These are phyloP conservation scores for Meliscaeva auricollis DNA, from an alignment of 2,888 invertebrate species.

Conservation along the genomic window DNA sequence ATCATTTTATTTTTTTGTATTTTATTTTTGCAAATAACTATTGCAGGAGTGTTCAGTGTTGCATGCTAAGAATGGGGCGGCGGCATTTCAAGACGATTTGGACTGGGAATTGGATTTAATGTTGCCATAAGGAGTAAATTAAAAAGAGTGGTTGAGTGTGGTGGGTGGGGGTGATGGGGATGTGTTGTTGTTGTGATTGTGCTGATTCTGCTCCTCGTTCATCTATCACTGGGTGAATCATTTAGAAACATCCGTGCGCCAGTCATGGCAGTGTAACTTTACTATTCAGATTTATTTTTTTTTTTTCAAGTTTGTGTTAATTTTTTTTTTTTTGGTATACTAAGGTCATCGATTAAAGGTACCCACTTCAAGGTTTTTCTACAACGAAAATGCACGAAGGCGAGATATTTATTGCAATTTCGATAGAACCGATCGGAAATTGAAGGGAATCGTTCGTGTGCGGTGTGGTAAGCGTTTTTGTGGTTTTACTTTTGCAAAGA, in stretches of 20 bases:
- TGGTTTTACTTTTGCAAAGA: conserved; percentile 7
- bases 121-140: conserved; percentile 43
- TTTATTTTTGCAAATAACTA: conserved; percentile 56
- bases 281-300: conserved; percentile 20
- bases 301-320: not conserved
- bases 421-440: conserved; percentile 44
- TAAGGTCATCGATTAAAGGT: not conserved
- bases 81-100: conserved; percentile 37
- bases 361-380: conserved; percentile 22
- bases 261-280: conserved; percentile 37
- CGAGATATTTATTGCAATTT: conserved; percentile 43
- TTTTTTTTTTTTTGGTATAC: not conserved
- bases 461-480: not conserved
- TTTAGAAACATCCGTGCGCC: conserved; percentile 48
- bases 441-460: conserved; percentile 33
- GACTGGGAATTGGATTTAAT: conserved; percentile 56
- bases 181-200: not conserved
- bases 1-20: conserved; percentile 21
- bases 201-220: conserved; percentile 8
- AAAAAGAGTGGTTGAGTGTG: conserved; percentile 30
- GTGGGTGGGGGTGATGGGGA: not conserved
- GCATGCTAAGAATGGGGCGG: conserved; percentile 49
- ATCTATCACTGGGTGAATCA: conserved; percentile 52
- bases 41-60: conserved; percentile 60
- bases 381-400: conserved; percentile 14